These are phyloP conservation scores for Papilio xuthus DNA, from an alignment of 1,140 invertebrate genomes.

Conservation along the genomic window DNA sequence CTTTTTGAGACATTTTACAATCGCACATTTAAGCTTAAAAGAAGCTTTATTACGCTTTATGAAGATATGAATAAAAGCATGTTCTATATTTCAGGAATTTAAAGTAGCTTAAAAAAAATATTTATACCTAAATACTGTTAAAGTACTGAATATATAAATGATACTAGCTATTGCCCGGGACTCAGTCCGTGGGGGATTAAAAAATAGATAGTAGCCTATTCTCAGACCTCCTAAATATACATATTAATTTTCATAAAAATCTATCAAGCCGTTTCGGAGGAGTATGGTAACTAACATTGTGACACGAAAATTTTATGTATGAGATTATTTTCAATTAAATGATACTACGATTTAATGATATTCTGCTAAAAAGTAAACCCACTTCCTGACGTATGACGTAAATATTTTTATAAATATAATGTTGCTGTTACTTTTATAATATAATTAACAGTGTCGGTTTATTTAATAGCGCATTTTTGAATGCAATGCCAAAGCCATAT, in stretches of 20 bases:
- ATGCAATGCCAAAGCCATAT: slow-evolving; percentile 26
- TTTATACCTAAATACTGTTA: too few species aligned
- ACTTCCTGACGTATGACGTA: not conserved
- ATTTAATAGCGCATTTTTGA: slow-evolving; percentile 35
- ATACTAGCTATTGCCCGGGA: too few species aligned
- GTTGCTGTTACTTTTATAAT: slow-evolving; percentile 17
- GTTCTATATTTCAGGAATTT: not conserved
- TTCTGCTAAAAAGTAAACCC: not conserved
- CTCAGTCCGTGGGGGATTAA: too few species aligned
- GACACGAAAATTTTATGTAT: too few species aligned
- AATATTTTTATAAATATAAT: not conserved
- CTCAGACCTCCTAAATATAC: too few species aligned
- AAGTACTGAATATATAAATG: too few species aligned
- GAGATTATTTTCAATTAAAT: too few species aligned
- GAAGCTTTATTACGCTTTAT: not conserved
- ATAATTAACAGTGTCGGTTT: slow-evolving; percentile 12
- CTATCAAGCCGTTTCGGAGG: too few species aligned
- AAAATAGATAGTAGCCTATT: too few species aligned
- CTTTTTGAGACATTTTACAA: slow-evolving; percentile 19
- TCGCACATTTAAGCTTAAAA: not conserved
- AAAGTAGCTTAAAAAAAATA: not conserved
- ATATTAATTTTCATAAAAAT: too few species aligned
- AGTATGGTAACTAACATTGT: too few species aligned
- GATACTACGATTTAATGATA: not conserved
- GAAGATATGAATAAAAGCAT: not conserved